A percentile compares a stretch with the other conserved stretches of the same genome.
phyloP scores from a whole-genome alignment of 2,113 vertebrate genomes.

The Gavia stellata region DNA sequence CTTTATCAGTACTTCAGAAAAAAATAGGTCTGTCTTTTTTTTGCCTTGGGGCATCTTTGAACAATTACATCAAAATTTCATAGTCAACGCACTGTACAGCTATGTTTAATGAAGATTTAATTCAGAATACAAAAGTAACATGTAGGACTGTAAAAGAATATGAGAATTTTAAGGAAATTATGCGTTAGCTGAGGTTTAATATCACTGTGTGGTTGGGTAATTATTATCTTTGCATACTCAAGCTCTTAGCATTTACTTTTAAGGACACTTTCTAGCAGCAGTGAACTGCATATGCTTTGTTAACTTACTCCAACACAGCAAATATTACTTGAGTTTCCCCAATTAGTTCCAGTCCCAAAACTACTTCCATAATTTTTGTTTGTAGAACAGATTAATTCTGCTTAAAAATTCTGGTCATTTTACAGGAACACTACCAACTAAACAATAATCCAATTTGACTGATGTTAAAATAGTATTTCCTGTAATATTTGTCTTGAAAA shows the following conservation, averaged over 20 bases:
- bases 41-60: background rate
- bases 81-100: background rate
- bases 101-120: constrained; percentile 8
- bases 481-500: background rate
- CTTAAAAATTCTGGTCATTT: background rate
- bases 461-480: background rate
- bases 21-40: background rate
- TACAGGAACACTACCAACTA: background rate
- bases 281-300: background rate
- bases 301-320: background rate
- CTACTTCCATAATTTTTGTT: background rate
- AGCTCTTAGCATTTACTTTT: background rate
- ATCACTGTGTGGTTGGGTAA: background rate
- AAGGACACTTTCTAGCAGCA: background rate
- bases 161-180: constrained; percentile 9
- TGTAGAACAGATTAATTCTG: background rate
- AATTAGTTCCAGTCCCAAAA: background rate
- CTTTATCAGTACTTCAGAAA: background rate
- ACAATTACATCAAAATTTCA: background rate
- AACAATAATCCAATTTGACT: background rate
- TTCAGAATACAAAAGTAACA: background rate
- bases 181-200: constrained; percentile 4
- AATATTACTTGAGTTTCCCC: background rate
- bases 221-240: constrained; percentile 3
- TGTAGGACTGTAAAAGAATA: background rate